Conservation (phyloP, 2,113 vertebrate species). For the Xenotilapia leptura region DNA sequence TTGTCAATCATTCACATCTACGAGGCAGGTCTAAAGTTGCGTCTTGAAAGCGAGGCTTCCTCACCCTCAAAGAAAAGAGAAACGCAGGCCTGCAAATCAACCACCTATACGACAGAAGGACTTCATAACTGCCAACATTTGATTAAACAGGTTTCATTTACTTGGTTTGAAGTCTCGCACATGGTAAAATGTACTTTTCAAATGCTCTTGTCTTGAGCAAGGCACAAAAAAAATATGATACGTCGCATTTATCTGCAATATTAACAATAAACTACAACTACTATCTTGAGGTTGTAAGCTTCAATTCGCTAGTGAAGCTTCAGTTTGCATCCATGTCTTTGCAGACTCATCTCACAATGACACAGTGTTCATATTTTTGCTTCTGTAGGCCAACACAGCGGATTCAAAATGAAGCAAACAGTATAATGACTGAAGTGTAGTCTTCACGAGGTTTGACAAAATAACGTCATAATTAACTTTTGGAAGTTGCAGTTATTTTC, state of each 20-base stretch:
- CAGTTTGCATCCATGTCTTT: neutral
- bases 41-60: neutral
- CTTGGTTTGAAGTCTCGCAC: neutral
- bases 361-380: neutral
- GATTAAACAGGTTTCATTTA: neutral
- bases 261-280: neutral
- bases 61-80: neutral
- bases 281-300: rapidly evolving
- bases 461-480: neutral
- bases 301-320: neutral
- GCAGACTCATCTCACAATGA: neutral
- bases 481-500: neutral
- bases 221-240: neutral
- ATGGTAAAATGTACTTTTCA: neutral
- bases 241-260: neutral
- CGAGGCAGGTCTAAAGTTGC: neutral
- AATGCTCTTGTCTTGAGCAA: neutral
- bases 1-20: conserved; percentile 38
- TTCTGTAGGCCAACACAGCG: rapidly evolving
- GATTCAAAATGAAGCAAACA: rapidly evolving
- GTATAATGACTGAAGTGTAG: neutral
- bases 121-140: neutral
- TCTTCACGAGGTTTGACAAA: neutral
- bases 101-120: neutral
- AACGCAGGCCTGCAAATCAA: neutral